Conservation (phyloP, 2,113 vertebrate species). For the Copsychus sechellarum region DNA sequence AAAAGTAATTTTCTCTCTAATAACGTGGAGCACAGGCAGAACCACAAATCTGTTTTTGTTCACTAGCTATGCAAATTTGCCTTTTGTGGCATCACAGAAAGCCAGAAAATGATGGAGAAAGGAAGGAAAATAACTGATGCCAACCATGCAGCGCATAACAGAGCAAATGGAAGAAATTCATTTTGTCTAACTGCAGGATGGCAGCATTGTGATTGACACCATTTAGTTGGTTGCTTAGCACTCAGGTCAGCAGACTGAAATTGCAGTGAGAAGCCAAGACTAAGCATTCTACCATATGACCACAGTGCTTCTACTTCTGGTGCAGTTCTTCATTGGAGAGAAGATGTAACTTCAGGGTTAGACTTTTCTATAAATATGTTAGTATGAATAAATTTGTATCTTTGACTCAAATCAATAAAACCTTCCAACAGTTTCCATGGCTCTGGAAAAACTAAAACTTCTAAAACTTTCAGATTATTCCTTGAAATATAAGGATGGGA, state of each 20-base stretch:
- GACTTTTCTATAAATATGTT: not conserved
- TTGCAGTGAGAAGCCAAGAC: not conserved
- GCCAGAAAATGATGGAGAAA: not conserved
- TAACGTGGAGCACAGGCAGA: not conserved
- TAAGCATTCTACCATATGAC: not conserved
- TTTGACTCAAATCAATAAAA: not conserved
- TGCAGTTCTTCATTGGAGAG: not conserved
- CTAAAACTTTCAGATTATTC: not conserved
- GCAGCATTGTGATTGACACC: not conserved
- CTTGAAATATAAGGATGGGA: not conserved
- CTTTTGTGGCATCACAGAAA: conserved; percentile 41
- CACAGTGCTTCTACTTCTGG: not conserved
- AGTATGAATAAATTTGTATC: not conserved
- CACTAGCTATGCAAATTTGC: conserved; percentile 21
- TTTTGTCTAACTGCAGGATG: not conserved
- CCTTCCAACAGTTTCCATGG: not conserved
- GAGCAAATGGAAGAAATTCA: not conserved
- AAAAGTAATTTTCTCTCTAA: not conserved
- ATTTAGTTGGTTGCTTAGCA: not conserved
- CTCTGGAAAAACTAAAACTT: not conserved
- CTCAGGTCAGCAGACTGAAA: conserved; percentile 1
- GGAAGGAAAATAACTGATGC: not conserved
- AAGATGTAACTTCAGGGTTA: not conserved
- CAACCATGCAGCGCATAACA: not conserved
- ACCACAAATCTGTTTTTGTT: not conserved